Base-by-base conservation (phyloP, 1,140 invertebrate genomes). In the Magallana ariakensis region DNA sequence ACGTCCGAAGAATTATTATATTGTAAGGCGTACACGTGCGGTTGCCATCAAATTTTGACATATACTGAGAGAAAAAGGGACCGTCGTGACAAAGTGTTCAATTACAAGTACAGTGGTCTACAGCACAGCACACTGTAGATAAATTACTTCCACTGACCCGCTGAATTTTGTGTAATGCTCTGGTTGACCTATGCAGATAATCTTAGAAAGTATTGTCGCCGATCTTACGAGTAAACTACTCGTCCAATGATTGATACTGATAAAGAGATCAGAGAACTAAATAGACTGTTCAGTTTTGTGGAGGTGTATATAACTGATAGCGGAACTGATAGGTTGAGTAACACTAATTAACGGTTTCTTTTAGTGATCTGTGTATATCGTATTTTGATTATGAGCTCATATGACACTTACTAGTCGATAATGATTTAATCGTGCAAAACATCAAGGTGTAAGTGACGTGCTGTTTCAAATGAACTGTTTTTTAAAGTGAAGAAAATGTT, bases 91-190 rank as follows among this genome's bases (percentile, higher is more conserved):
- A 70, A 22, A 22, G 11, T 13, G 33, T 26, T 0, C 26, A 7
- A 26, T 26, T 9, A 26, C 22, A 9, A 26, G n/a, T n/a, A n/a
- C n/a, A n/a, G n/a, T 26, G 19, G 66, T 19, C 66, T 22, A 75
- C 66, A 26, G 22, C 66, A 46, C 2, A 75, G 9, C 10, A 46
- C 26, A 13, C 1, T 10, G 0, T 11, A 26, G 33, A 75, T 10
- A 10, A 26, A 75, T 75, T 26, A 75, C 66, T 26, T 75, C 66
- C 66, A 75, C 19, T 75, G 66, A 75, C 66, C 66, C 66, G 22
- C 0, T 8, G 66, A 13, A 13, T 22, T 26, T 19, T 75, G 19
- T n/a, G 8, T 62, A 19, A 62, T 19, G 58, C 33, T n/a, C 7
- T 75, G 1, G 66, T 11, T 13, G 19, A 75, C 19, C 66, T 22